A percentile compares a stretch with the other conserved stretches of the same genome.
phyloP scores from a whole-genome alignment of 2,888 invertebrate genomes.

The Uropetala carovei region DNA sequence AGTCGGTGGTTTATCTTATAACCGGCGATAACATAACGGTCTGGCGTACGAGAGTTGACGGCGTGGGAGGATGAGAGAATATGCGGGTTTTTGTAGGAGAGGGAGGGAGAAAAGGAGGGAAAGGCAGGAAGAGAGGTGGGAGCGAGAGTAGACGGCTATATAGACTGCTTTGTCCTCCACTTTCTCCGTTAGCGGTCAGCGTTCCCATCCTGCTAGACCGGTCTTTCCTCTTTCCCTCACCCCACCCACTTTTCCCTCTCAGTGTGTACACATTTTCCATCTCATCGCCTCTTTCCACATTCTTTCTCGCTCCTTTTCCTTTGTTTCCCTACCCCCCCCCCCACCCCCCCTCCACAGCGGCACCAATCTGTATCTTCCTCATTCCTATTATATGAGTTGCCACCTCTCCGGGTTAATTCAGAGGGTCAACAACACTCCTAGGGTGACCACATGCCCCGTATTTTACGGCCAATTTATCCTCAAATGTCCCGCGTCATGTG shows the following conservation, averaged over 20 bases:
- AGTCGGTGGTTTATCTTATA: background rate
- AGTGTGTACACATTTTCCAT: background rate
- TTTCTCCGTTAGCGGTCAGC: constrained; percentile 14
- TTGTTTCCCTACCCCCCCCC: too few relatives aligned
- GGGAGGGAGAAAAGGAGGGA: background rate
- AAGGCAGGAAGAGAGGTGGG: background rate
- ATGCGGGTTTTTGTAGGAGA: background rate
- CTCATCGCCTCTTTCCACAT: background rate
- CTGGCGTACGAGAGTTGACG: background rate
- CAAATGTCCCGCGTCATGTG: too few relatives aligned
- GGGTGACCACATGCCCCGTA: too few relatives aligned
- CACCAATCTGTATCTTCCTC: too few relatives aligned
- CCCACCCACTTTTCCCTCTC: background rate
- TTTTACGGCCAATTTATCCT: too few relatives aligned
- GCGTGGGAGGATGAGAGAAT: background rate
- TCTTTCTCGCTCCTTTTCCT: background rate
- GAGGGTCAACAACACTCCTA: too few relatives aligned
- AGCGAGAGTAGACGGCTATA: background rate
- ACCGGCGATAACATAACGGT: constrained; percentile 19
- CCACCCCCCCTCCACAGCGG: too few relatives aligned
- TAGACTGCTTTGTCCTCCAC: constrained; percentile 9
- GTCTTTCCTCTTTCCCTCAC: background rate
- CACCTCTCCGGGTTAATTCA: too few relatives aligned
- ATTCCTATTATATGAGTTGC: too few relatives aligned
- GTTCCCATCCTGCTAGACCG: constrained; percentile 10